These are phyloP conservation scores for Sussaba pulchella DNA, from an alignment of 2,888 invertebrate species.

Conservation along the genomic window DNA sequence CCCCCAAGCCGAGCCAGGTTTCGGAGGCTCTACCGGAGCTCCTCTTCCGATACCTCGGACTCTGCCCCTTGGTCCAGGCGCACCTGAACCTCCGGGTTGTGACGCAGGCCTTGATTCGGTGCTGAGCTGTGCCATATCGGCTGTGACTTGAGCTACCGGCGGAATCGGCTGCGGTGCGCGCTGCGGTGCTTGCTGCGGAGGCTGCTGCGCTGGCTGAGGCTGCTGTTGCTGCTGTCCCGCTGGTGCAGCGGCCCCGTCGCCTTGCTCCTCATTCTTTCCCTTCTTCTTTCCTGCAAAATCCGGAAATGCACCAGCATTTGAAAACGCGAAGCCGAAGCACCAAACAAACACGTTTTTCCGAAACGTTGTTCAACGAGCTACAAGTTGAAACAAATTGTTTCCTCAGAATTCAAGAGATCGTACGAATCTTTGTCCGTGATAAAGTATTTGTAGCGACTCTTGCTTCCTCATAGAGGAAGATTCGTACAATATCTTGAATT, in stretches of 20 bases:
- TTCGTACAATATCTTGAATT: too few species aligned
- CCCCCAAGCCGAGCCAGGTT: too few species aligned
- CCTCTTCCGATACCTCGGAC: too few species aligned
- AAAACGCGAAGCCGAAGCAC: not conserved
- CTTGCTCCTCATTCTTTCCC: not conserved
- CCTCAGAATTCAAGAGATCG: too few species aligned
- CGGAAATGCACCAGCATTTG: not conserved
- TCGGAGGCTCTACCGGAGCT: too few species aligned
- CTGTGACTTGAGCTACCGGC: not conserved
- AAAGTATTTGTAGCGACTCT: too few species aligned
- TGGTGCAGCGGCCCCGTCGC: conserved; percentile 15
- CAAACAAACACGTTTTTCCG: not conserved
- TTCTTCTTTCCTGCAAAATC: conserved; percentile 47
- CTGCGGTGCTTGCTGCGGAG: conserved; percentile 3
- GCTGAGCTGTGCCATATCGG: not conserved
- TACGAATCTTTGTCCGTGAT: too few species aligned
- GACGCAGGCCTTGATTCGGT: not conserved
- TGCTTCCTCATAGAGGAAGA: too few species aligned
- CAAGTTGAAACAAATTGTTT: too few species aligned
- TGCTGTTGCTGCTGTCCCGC: conserved; percentile 21
- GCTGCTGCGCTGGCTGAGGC: conserved; percentile 25
- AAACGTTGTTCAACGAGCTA: too few species aligned
- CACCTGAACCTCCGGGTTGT: conserved; percentile 19
- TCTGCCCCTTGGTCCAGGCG: too few species aligned
- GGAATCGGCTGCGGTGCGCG: not conserved